Evolutionary conservation across 92 coral and sea anemone genomes (phyloP).

Genomic region (Palythoa grandis): DNA sequence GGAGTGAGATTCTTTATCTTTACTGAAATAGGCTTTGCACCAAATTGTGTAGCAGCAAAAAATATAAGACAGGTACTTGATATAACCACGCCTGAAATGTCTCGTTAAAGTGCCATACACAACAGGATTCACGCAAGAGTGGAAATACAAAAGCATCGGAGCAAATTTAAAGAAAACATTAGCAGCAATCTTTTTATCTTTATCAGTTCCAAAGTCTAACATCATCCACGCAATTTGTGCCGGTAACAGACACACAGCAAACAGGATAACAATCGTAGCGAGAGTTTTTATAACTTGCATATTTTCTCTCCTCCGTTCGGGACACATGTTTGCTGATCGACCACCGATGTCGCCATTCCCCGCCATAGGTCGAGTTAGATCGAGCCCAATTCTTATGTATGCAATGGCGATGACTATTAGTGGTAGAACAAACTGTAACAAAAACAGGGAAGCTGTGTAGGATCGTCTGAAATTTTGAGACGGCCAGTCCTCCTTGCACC

Average conservation of each 20-base stretch:
- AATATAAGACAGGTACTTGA: constrained; percentile 65
- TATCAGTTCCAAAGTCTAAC: constrained; percentile 81
- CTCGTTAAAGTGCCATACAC: constrained; percentile 87
- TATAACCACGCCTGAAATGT: constrained; percentile 87
- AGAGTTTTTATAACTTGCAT: constrained; percentile 93
- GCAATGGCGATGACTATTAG: constrained; percentile 85
- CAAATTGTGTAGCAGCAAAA: constrained; percentile 62
- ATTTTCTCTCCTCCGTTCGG: constrained; percentile 83
- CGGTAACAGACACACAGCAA: constrained; percentile 91
- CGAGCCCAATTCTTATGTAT: constrained; percentile 89
- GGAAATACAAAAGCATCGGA: constrained; percentile 81
- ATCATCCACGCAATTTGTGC: constrained; percentile 96
- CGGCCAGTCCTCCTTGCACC: constrained; percentile 87
- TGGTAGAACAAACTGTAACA: constrained; percentile 81
- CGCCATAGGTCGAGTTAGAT: constrained; percentile 68
- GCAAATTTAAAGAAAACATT: constrained; percentile 66
- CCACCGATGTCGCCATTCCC: constrained; percentile 59
- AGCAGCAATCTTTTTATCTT: constrained; percentile 59
- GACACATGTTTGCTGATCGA: constrained; percentile 44
- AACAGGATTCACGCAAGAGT: constrained; percentile 91
- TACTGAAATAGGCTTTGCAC: background rate
- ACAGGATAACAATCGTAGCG: constrained; percentile 84
- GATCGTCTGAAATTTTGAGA: constrained; percentile 60
- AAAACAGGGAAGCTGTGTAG: constrained; percentile 83
- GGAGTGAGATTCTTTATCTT: background rate